A percentile compares a stretch with the other conserved stretches of the same genome.
phyloP scores from a whole-genome alignment of 2,888 invertebrate species.

The Minunthozetes semirufus region DNA sequence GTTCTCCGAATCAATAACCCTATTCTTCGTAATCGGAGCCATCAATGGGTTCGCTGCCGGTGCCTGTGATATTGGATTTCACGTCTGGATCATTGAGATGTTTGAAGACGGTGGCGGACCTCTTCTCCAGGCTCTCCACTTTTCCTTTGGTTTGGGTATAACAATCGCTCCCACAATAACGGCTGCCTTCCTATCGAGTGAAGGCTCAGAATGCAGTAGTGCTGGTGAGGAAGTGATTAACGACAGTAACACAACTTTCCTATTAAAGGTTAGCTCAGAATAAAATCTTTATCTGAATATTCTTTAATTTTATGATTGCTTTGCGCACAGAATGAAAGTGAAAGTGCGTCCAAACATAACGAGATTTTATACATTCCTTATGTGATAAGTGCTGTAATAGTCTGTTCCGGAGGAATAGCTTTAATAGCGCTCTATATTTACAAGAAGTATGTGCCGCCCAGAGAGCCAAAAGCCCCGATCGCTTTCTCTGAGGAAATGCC shows the following conservation, averaged over 20 bases:
- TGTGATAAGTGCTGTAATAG: conserved; percentile 23
- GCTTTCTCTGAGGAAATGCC: conserved; percentile 35
- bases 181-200: conserved; percentile 25
- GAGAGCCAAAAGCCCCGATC: conserved; percentile 17
- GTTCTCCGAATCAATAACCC: neutral
- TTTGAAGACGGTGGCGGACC: conserved; percentile 35
- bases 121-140: conserved; percentile 33
- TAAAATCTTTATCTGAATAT: neutral
- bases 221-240: neutral
- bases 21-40: conserved; percentile 32
- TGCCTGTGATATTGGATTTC: conserved; percentile 36
- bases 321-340: neutral
- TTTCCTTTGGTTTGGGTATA: conserved; percentile 31
- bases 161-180: conserved; percentile 31
- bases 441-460: conserved; percentile 29
- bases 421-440: conserved; percentile 23
- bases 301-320: neutral
- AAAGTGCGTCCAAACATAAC: neutral
- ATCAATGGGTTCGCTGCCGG: conserved; percentile 36
- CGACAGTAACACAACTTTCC: neutral
- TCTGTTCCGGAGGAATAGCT: conserved; percentile 19
- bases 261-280: neutral
- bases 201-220: conserved; percentile 18
- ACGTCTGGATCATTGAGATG: conserved; percentile 35
- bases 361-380: conserved; percentile 23